A percentile compares a stretch with the other conserved stretches of the same genome.
phyloP scores from a whole-genome alignment of 92 coral and sea anemone species.

The Paragorgia papillata region DNA sequence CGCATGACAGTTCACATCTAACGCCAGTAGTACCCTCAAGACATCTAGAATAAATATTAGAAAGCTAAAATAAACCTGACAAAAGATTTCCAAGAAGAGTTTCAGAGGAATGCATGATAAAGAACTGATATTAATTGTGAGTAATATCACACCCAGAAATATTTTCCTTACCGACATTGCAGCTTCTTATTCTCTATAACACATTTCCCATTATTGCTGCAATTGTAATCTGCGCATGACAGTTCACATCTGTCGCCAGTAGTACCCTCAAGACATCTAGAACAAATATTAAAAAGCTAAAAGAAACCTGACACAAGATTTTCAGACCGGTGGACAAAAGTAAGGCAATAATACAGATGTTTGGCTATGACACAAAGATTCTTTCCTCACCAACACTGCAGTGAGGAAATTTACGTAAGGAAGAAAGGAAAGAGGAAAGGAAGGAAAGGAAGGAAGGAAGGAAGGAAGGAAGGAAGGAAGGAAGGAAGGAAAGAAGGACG shows the following conservation, averaged over 20 bases:
- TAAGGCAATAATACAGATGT: too few species aligned
- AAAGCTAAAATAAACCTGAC: too few species aligned
- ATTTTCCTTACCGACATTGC: constrained; percentile 68
- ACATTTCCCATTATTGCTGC: constrained; percentile 77
- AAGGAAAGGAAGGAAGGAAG: not conserved
- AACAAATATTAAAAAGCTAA: too few species aligned
- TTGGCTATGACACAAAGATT: too few species aligned
- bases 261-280: constrained; percentile 9
- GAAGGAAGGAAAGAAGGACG: not conserved
- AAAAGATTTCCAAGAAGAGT: too few species aligned
- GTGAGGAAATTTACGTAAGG: constrained; percentile 16
- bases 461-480: constrained; percentile 11
- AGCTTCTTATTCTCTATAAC: constrained; percentile 61
- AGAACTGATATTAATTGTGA: too few species aligned
- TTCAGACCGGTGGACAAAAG: too few species aligned
- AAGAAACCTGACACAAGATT: too few species aligned
- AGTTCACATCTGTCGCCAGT: constrained; percentile 59
- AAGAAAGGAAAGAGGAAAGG: constrained; percentile 29
- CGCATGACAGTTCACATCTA: constrained; percentile 59
- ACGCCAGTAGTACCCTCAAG: constrained; percentile 63
- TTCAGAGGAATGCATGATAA: too few species aligned
- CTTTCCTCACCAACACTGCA: too few species aligned
- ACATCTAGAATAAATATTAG: too few species aligned
- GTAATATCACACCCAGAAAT: too few species aligned
- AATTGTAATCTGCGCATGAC: constrained; percentile 69